Percentiles rank a stretch among this genome's conserved stretches.
Evolutionary conservation across 2,888 invertebrate species (phyloP).

Genomic region (Emmelina monodactyla): DNA sequence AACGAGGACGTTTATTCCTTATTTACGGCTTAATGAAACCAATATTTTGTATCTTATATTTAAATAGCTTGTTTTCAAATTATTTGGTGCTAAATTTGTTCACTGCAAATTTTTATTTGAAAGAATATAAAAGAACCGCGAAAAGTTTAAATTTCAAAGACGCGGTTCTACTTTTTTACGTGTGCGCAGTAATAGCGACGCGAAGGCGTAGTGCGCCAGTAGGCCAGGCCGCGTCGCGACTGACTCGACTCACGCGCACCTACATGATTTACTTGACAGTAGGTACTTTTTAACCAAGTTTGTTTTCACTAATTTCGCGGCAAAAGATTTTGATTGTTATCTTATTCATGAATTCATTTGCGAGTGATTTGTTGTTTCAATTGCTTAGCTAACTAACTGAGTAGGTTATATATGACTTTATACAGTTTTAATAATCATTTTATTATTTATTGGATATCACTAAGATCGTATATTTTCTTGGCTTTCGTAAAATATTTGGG

Average conservation of each 20-base stretch:
- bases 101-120: slow-evolving; percentile 15
- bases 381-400: too few species aligned
- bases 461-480: too few species aligned
- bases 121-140: slow-evolving; percentile 18
- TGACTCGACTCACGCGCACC: slow-evolving; percentile 18
- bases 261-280: too few species aligned
- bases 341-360: too few species aligned
- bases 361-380: too few species aligned
- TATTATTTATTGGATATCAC: too few species aligned
- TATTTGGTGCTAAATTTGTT: neutral
- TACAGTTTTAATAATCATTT: too few species aligned
- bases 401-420: too few species aligned
- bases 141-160: slow-evolving; percentile 16
- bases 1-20: neutral
- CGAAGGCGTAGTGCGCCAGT: slow-evolving; percentile 29
- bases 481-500: too few species aligned
- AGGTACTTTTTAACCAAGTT: too few species aligned
- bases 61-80: neutral
- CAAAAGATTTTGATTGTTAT: too few species aligned
- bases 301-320: too few species aligned
- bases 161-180: slow-evolving; percentile 3
- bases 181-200: slow-evolving; percentile 11
- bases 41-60: neutral
- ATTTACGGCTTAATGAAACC: neutral
- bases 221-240: slow-evolving; percentile 28